phyloP scores from a whole-genome alignment of 2,113 vertebrate species.

The Saccopteryx bilineata region DNA sequence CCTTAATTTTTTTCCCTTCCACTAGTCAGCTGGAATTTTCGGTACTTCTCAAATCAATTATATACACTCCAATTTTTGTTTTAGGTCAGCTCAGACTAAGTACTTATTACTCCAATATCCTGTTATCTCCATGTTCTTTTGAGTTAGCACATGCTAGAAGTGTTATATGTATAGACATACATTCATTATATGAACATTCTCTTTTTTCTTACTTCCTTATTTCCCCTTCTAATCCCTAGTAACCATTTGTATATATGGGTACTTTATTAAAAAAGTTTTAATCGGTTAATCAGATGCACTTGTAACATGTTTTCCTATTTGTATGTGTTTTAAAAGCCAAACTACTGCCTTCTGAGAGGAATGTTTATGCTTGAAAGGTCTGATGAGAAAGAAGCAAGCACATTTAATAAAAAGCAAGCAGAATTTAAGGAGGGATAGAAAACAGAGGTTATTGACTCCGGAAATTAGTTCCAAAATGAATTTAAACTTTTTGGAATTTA shows the following conservation, averaged over 20 bases:
- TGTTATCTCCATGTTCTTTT: not conserved
- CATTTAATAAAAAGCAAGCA: not conserved
- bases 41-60: not conserved
- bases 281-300: not conserved
- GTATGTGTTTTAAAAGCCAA: not conserved
- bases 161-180: not conserved
- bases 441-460: not conserved
- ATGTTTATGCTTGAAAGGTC: not conserved
- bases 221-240: not conserved
- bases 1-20: not conserved
- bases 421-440: not conserved
- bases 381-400: not conserved
- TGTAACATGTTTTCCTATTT: not conserved
- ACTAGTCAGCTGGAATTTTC: not conserved
- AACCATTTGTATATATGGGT: not conserved
- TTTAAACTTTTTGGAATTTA: constrained; percentile 4
- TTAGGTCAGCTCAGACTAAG: not conserved
- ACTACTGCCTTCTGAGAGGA: not conserved
- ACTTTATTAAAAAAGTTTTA: not conserved
- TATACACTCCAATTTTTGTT: not conserved
- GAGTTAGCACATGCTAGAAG: not conserved
- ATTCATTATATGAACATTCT: not conserved
- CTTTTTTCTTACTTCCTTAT: not conserved
- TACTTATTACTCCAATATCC: not conserved
- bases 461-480: constrained; percentile 7